Percentiles rank a stretch among this genome's conserved stretches.
Evolutionary conservation across 37 sponge, comb jelly and placozoan genomes (phyloP).

Genomic region (Geodia barretti): DNA sequence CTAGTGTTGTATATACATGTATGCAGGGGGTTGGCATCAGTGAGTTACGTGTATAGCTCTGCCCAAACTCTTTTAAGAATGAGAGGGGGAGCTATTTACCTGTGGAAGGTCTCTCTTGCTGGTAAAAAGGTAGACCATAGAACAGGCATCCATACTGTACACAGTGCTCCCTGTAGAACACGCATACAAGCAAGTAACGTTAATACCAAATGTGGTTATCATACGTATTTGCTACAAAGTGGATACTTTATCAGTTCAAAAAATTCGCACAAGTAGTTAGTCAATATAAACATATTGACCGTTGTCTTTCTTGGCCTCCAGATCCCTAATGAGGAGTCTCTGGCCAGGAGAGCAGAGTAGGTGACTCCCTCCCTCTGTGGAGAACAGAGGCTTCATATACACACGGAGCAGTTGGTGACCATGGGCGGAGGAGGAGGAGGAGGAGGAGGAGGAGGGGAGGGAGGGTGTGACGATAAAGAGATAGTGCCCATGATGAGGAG

Average conservation of each 20-base stretch:
- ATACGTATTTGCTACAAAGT: too few species aligned
- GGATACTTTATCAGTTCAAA: too few species aligned
- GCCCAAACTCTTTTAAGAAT: too few species aligned
- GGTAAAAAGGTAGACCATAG: slow-evolving; percentile 5
- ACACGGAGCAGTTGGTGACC: neutral
- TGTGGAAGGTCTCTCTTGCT: neutral
- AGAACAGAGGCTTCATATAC: slow-evolving; percentile 27
- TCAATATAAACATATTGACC: neutral
- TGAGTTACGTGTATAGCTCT: too few species aligned
- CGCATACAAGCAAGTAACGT: too few species aligned
- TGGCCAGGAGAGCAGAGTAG: slow-evolving; percentile 19
- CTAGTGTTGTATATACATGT: too few species aligned
- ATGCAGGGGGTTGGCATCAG: neutral
- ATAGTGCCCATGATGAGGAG: neutral
- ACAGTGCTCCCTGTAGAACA: neutral
- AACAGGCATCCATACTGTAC: slow-evolving; percentile 34
- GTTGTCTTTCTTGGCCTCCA: neutral
- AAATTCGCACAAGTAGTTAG: too few species aligned
- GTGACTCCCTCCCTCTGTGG: slow-evolving; percentile 1
- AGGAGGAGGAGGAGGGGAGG: neutral
- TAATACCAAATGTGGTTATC: too few species aligned
- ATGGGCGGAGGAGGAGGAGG: neutral
- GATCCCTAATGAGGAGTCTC: slow-evolving; percentile 22
- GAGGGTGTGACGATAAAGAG: neutral
- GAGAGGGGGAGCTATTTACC: too few species aligned